These are phyloP conservation scores for Todus mexicanus DNA, from an alignment of 2,797 vertebrate species.

Conservation along the genomic window DNA sequence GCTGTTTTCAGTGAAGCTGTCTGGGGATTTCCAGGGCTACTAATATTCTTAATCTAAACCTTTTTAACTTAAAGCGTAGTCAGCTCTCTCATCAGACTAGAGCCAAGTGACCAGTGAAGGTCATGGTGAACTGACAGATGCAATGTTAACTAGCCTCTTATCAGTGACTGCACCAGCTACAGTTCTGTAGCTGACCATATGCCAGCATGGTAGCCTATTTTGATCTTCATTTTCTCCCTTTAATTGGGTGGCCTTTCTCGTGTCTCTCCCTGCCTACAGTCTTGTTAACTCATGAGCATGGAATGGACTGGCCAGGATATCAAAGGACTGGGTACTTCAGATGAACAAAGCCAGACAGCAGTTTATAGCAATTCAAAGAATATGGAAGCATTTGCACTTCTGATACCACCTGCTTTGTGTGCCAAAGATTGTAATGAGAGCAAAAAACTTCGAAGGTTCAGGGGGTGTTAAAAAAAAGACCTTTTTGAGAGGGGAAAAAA, in stretches of 20 bases:
- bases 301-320: slow-evolving; percentile 15
- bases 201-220: slow-evolving; percentile 5
- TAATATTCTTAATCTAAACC: slow-evolving; percentile 22
- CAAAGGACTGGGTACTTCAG: slow-evolving; percentile 36
- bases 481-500: neutral
- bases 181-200: slow-evolving; percentile 14
- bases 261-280: neutral
- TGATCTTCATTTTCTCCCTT: slow-evolving; percentile 29
- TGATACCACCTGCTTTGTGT: neutral
- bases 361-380: slow-evolving; percentile 42
- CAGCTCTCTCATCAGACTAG: neutral
- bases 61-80: neutral
- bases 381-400: neutral
- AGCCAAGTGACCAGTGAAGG: neutral
- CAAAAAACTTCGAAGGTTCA: neutral
- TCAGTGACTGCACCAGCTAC: slow-evolving; percentile 17
- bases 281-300: slow-evolving; percentile 39
- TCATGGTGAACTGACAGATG: neutral
- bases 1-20: slow-evolving; percentile 6
- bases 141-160: neutral
- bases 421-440: neutral
- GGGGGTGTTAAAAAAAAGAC: neutral
- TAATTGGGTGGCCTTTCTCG: slow-evolving; percentile 37
- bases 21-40: neutral
- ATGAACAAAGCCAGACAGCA: slow-evolving; percentile 22